Conservation (phyloP, 2,113 vertebrate genomes). For the Scolopax mira region DNA sequence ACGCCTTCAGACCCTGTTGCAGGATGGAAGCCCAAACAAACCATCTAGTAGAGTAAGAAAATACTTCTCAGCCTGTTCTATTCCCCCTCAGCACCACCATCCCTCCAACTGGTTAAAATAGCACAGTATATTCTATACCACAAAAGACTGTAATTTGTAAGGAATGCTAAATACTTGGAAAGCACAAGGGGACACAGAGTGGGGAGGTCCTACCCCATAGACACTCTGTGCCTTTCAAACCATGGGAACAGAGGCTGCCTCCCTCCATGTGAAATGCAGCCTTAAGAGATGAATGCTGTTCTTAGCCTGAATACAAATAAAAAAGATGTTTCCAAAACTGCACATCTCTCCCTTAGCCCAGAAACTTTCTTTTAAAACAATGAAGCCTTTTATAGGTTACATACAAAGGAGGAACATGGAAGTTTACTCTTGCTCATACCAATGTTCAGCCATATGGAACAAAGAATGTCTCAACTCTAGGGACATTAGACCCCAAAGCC, state of each 20-base stretch:
- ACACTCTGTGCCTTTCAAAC: slow-evolving; percentile 11
- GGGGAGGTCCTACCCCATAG: slow-evolving; percentile 1
- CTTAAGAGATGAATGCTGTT: background rate
- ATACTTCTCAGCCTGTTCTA: slow-evolving; percentile 32
- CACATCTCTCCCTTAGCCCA: background rate
- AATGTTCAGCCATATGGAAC: background rate
- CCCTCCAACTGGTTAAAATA: slow-evolving; percentile 26
- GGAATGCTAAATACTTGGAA: slow-evolving; percentile 50
- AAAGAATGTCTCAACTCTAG: background rate
- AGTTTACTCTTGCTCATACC: background rate
- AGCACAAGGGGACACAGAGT: slow-evolving; percentile 26
- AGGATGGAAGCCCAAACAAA: slow-evolving; percentile 34
- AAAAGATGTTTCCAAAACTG: slow-evolving; percentile 18
- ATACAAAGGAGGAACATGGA: background rate
- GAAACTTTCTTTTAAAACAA: slow-evolving; percentile 2
- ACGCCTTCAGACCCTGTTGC: background rate
- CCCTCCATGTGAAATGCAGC: background rate
- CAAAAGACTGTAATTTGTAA: slow-evolving; percentile 56
- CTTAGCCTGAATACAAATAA: background rate
- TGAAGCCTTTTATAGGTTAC: background rate
- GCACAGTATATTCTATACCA: slow-evolving; percentile 20
- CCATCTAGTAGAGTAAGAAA: background rate
- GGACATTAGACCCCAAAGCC: background rate
- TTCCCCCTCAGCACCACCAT: background rate
- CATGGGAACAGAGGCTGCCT: slow-evolving; percentile 31